Base-by-base conservation (phyloP, 1,140 invertebrate species). In the Sarcophaga peregrina region DNA sequence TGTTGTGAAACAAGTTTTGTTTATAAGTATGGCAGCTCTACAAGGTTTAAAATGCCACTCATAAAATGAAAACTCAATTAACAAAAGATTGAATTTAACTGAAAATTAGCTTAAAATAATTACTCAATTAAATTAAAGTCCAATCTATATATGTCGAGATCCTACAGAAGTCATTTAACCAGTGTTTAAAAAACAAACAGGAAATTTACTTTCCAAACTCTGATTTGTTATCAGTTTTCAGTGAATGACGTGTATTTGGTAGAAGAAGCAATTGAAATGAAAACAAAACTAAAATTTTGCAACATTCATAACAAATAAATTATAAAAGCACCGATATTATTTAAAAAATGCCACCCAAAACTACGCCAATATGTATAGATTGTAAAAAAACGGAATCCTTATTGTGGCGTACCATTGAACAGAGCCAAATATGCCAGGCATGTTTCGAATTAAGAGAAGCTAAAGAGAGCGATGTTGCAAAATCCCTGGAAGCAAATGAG, bases 361-460 rank as follows among this genome's bases (percentile, higher is more conserved):
- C 9, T 7, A 25, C 46, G 3, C 82, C 82, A 48, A 84, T n/a
- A 48, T 84, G 84, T 54, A 25, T 81, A 46, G 82, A 84, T 15
- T 84, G 84, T 54, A 48, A 83, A 82, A 83, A 68, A 72, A 84
- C 84, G 5, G 84, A 84, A 82, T 81, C 82, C 5, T 50, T 83
- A 10, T 45, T 84, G 8, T 84, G 84, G 84, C 78, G 84, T 11
- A 52, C 62, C 13, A 13, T 54, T 0, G 84, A 83, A 8, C 37
- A 82, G 74, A 82, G 84, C 15, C 78, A 84, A 80, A 84, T 84
- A 72, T 84, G 84, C 47, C 74, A 81, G 25, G 78, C 58, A 11
- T 84, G 84, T 45, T 83, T 58, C 52, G 82, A 84, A 37, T 25
- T 81, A n/a, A 75, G 80, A n/a, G 82, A 81, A 62, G 45, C 52